A percentile compares a stretch with the other conserved stretches of the same genome.
phyloP scores from a whole-genome alignment of 2,797 vertebrate genomes.

The Austrolebias charrua region DNA sequence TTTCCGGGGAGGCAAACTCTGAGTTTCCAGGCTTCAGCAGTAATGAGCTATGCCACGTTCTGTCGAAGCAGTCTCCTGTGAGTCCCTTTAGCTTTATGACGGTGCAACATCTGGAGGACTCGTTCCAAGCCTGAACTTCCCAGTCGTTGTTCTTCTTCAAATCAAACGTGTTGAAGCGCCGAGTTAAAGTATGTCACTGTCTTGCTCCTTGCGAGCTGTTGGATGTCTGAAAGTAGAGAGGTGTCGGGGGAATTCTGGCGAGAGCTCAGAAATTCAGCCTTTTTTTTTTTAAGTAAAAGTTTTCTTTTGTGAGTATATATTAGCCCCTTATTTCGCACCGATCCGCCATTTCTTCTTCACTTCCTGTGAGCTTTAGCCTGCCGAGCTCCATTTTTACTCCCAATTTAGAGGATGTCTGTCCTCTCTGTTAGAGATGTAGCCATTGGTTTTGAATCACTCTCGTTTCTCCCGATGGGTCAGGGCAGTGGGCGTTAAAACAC shows the following conservation, averaged over 20 bases:
- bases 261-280: conserved; percentile 6
- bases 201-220: not conserved
- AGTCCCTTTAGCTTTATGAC: conserved; percentile 8
- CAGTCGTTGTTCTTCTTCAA: conserved; percentile 6
- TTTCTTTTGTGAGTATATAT: conserved; percentile 5
- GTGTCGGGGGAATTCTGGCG: not conserved
- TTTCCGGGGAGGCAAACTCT: conserved; percentile 1
- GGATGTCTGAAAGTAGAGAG: not conserved
- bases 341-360: conserved; percentile 20
- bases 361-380: conserved; percentile 23
- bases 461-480: conserved; percentile 56
- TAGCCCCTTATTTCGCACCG: conserved; percentile 6
- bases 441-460: conserved; percentile 66
- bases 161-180: not conserved
- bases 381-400: conserved; percentile 24
- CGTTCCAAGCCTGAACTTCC: conserved; percentile 3
- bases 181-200: not conserved
- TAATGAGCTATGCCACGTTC: not conserved
- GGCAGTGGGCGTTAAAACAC: conserved; percentile 64
- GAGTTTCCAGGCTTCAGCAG: not conserved
- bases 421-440: conserved; percentile 56
- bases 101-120: not conserved
- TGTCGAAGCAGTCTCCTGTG: not conserved
- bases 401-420: conserved; percentile 57
- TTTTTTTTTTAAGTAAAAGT: not conserved